These are phyloP conservation scores for Diachasmimorpha longicaudata DNA, from an alignment of 1,140 invertebrate genomes.

Conservation along the genomic window DNA sequence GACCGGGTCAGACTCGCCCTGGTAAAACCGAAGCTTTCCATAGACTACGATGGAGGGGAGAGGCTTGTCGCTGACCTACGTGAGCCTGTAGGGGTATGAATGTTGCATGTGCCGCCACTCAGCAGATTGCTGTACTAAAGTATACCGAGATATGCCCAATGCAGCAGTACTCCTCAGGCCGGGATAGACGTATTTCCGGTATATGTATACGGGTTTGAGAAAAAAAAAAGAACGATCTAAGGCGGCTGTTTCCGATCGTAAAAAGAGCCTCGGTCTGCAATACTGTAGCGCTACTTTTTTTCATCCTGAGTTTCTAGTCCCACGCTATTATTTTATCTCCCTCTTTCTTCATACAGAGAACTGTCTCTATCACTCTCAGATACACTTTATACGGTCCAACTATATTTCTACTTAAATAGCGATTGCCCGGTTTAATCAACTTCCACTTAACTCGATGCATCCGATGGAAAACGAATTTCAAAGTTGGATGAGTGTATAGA, in stretches of 20 bases:
- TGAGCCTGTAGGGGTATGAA: constrained; percentile 37
- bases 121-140: constrained; percentile 51
- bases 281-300: neutral
- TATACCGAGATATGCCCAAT: constrained; percentile 34
- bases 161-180: neutral
- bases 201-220: constrained; percentile 11
- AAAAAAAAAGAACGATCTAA: constrained; percentile 20
- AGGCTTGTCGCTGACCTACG: constrained; percentile 21
- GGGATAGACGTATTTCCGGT: neutral
- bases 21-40: neutral
- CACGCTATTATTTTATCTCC: neutral
- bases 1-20: constrained; percentile 27
- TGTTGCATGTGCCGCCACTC: constrained; percentile 49
- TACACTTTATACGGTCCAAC: constrained; percentile 2
- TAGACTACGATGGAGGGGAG: neutral
- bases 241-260: constrained; percentile 30
- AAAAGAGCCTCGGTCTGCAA: constrained; percentile 16
- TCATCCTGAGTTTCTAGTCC: neutral
- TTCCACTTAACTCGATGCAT: constrained; percentile 21
- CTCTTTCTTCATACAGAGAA: neutral
- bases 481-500: constrained; percentile 5
- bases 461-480: constrained; percentile 13
- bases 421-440: constrained; percentile 26
- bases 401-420: constrained; percentile 12
- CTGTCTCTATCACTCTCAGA: neutral